Evolutionary conservation across 64 coral and sea anemone genomes (phyloP), one percentile per base, ranked within the genome.

Genomic region (Hydrozoanthus tunicans): DNA sequence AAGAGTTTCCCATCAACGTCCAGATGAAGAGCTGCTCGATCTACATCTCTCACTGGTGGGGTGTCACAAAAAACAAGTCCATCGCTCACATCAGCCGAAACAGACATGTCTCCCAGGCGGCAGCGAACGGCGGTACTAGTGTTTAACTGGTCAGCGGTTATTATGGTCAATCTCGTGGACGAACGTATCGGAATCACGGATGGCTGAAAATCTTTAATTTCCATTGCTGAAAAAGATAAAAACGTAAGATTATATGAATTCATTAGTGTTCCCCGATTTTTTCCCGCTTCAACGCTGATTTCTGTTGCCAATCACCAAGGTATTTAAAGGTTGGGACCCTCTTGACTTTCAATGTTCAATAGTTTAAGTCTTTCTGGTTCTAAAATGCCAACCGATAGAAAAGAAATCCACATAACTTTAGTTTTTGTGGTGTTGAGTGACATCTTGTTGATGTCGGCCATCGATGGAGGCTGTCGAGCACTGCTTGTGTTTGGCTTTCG

Each of bases 1-100:
- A 86, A 89, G 5, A 94, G 77, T 55, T 91, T 79, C 13, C 90
- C 93, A 56, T 91, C 93, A 62, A 94, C 82, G 9, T 94, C 89
- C 72, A 94, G 77, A 71, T 91, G 82, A 10, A 94, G 27, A 57
- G 89, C 77, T 13, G 84, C 82, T 91, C 63, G 82, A 17, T 94
- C 79, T 2, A 60, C 51, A 81, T 81, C 81, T 78, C 68, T 77
- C 64, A 90, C 82, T 59, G 92, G 92, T 17, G 92, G 92, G 13
- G 86, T 93, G 32, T 93, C 86, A 11, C 82, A 85, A 53, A 85
- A 85, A 6, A 93, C 79, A 7, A 93, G 78, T 2, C 73, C 73
- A 86, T 93, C 75, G 51, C 80, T 78, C 54, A 80, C 75, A 24
- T 79, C 78, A 26, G 82, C 91, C 26, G 82, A 62, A 10, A 93